Conservation (phyloP, 1,140 invertebrate species). For the Procambarus virginalis region DNA sequence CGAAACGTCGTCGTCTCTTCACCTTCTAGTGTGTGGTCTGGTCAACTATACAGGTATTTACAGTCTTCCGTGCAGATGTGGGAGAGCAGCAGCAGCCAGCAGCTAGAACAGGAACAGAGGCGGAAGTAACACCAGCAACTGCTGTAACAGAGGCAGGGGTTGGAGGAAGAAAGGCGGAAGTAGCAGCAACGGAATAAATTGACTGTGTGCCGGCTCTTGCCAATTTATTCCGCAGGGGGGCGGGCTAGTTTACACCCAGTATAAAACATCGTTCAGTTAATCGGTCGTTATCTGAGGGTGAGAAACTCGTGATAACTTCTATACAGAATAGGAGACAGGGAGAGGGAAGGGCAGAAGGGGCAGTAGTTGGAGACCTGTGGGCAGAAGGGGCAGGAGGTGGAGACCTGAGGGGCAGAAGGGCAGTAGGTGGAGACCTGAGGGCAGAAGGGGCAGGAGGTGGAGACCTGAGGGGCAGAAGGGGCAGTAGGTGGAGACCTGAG, state of each 20-base stretch:
- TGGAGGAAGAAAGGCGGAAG: background rate
- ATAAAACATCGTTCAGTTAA: slow-evolving; percentile 12
- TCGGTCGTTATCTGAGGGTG: slow-evolving; percentile 1
- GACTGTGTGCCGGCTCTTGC: too few species aligned
- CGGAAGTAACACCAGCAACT: background rate
- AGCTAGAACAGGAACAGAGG: background rate
- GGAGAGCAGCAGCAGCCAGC: background rate
- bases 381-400: too few species aligned
- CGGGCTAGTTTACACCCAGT: background rate
- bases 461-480: background rate
- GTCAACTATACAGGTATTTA: too few species aligned
- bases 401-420: too few species aligned
- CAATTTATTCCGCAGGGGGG: too few species aligned
- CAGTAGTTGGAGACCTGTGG: background rate
- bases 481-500: background rate
- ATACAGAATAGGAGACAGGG: background rate
- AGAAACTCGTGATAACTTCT: background rate
- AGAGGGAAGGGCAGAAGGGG: background rate
- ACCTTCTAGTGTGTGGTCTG: too few species aligned
- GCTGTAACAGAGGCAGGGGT: background rate
- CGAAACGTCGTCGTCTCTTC: too few species aligned
- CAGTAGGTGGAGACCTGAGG: background rate
- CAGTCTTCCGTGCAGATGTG: too few species aligned
- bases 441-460: background rate
- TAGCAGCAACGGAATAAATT: too few species aligned